Conservation (phyloP, 2,113 vertebrate genomes). For the Progne subis region DNA sequence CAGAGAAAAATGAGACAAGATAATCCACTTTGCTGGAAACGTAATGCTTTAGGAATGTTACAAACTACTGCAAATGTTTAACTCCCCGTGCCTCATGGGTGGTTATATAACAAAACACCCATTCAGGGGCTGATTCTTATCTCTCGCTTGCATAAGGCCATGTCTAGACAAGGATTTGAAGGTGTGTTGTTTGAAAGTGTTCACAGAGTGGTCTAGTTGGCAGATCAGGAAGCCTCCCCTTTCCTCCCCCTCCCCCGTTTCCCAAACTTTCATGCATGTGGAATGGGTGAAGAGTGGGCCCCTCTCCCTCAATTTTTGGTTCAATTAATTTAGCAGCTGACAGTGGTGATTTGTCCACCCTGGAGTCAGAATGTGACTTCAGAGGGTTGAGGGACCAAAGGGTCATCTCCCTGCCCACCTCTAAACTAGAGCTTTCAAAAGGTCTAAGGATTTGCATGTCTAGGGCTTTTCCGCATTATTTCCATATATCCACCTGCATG, state of each 20-base stretch:
- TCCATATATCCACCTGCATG: not conserved
- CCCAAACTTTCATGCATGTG: rapidly evolving
- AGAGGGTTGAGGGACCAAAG: not conserved
- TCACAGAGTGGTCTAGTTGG: not conserved
- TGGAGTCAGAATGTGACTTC: not conserved
- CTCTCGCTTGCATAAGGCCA: not conserved
- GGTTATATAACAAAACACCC: conserved; percentile 52
- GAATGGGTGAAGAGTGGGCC: not conserved
- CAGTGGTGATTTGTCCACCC: not conserved
- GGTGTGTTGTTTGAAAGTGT: conserved; percentile 44
- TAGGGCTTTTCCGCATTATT: not conserved
- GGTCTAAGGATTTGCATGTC: not conserved
- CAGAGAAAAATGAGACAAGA: conserved; percentile 55
- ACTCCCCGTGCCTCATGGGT: not conserved
- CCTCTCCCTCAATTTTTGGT: not conserved
- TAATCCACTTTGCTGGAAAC: conserved; percentile 49
- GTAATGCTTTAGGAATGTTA: conserved; percentile 50
- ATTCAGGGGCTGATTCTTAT: conserved; percentile 53
- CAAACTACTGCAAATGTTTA: conserved; percentile 58
- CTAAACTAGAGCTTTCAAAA: not conserved
- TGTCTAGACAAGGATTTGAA: conserved; percentile 65
- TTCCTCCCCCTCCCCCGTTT: rapidly evolving
- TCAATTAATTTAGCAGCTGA: not conserved
- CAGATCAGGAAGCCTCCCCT: not conserved
- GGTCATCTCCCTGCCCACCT: not conserved